These are phyloP conservation scores for Dasyprocta punctata DNA, from an alignment of 2,113 vertebrate genomes.

Conservation along the genomic window DNA sequence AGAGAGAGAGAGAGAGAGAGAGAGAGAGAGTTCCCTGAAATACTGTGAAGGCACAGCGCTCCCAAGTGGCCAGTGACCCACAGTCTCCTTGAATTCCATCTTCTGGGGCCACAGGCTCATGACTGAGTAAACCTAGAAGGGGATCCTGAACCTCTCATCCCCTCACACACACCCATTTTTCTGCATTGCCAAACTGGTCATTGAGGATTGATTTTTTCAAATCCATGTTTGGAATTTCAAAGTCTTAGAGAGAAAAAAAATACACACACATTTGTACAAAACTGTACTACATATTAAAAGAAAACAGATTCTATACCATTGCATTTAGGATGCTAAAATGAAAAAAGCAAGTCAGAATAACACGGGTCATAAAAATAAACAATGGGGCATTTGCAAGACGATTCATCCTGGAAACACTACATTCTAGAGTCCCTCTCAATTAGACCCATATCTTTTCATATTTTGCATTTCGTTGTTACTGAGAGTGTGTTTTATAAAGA, in stretches of 20 bases:
- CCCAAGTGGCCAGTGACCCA: not conserved
- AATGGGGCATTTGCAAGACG: not conserved
- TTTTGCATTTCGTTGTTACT: not conserved
- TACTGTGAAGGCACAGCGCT: not conserved
- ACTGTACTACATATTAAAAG: not conserved
- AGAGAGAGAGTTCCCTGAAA: fast-evolving
- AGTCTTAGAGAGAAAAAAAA: not conserved
- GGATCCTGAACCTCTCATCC: not conserved
- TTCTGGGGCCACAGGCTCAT: not conserved
- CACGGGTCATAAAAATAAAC: fast-evolving
- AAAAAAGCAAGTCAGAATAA: not conserved
- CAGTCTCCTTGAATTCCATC: not conserved
- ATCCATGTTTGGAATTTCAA: not conserved
- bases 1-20: too few relatives aligned
- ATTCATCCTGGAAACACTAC: not conserved
- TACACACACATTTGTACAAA: not conserved
- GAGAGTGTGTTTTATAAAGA: not conserved
- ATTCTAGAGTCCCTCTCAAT: not conserved
- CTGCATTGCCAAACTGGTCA: not conserved
- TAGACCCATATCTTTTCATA: not conserved
- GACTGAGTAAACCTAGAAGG: not conserved
- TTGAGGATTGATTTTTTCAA: not conserved
- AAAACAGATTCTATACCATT: not conserved
- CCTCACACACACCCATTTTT: not conserved
- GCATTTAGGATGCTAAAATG: too few relatives aligned